Evolutionary conservation across 1,140 invertebrate genomes (phyloP), one percentile per base, ranked within the genome.

Genomic region (Tenebrio molitor): DNA sequence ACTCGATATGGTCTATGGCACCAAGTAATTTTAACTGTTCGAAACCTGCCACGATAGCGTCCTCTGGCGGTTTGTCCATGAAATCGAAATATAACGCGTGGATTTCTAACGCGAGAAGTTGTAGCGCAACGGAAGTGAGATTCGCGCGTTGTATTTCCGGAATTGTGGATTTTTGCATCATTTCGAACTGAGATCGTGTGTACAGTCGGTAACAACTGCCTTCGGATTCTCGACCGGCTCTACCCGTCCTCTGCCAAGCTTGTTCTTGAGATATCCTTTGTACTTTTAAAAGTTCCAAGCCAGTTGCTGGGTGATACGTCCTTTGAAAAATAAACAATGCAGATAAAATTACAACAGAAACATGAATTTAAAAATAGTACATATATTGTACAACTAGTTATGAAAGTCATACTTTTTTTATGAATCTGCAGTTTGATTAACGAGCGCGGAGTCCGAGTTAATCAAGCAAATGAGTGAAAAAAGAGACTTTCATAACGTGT

Each of bases 231-330:
- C 97, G 88, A 7, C 97, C 97, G 7, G 96, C 96, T 72, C 97
- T 85, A 1, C 97, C 97, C 10, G 92, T 90, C 67, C 96, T 86
- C 85, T 99, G 97, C 90, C 92, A 93, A 0, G 94, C 93, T 83
- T 98, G 96, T 23, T 96, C 95, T 83, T 95, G 92, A 2, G 97
- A 97, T 72, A 97, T 91, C 78, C 89, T 86, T 58, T 92, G 88
- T 0, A 98, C 91, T 80, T 91, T 91, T 33, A 99, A 82, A 7
- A 94, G 83, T 83, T 98, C 96, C 41, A 98, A 86, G 8, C 95
- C 95, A 21, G 92, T 96, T 10, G 84, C 86, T 2, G 93, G 88
- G 80, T 95, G 93, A 86, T 92, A 95, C 0, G 90, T 89, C 82
- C 91, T 89, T n/a, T n/a, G n/a, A n/a, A 65, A 77, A 81, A 79